Evolutionary conservation across 2,113 vertebrate species (phyloP).

Genomic region (Tiliqua scincoides): DNA sequence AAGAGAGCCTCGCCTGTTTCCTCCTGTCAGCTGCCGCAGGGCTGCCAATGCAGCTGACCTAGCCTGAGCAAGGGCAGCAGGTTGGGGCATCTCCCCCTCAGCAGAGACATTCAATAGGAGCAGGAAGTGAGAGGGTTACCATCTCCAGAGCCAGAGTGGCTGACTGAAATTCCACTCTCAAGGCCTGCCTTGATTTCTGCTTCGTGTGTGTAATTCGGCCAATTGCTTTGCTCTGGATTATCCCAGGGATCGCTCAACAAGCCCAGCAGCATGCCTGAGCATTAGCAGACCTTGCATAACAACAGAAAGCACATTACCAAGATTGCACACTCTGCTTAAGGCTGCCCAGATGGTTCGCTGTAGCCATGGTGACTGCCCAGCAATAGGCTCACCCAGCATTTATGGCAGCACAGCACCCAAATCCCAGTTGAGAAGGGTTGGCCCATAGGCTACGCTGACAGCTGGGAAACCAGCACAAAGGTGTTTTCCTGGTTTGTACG

Average conservation of each 20-base stretch:
- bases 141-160: not conserved
- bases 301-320: not conserved
- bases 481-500: no score
- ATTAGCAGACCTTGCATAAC: not conserved
- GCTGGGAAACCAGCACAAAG: not conserved
- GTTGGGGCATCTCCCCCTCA: not conserved
- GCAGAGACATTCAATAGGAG: not conserved
- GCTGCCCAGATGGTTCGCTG: not conserved
- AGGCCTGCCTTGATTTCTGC: not conserved
- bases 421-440: not conserved
- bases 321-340: constrained; percentile 1
- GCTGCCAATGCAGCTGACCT: not conserved
- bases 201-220: not conserved
- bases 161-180: not conserved
- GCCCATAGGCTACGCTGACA: constrained; percentile 12
- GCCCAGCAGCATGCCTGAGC: accelerated
- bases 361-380: constrained; percentile 32
- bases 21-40: not conserved
- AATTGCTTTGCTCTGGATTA: accelerated
- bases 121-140: not conserved
- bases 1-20: not conserved
- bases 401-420: constrained; percentile 19
- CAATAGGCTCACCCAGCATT: constrained; percentile 42
- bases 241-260: accelerated
- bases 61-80: not conserved